phyloP scores from a whole-genome alignment of 2,888 invertebrate genomes.

The Aspidiotus destructor region DNA sequence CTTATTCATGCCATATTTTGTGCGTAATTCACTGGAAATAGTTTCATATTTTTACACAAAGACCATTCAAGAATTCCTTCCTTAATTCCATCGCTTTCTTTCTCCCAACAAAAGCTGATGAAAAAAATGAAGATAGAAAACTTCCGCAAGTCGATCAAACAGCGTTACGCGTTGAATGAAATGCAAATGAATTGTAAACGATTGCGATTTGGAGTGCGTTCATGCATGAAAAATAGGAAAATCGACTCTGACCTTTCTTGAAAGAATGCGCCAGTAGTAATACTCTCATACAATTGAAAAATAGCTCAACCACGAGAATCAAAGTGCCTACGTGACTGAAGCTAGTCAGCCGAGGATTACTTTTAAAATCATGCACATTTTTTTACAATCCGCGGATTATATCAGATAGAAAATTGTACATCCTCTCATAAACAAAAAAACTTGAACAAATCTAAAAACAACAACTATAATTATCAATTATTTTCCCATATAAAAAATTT shows the following conservation, averaged over 20 bases:
- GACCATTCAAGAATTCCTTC: background rate
- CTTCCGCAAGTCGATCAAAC: background rate
- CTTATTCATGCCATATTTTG: background rate
- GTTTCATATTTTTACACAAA: background rate
- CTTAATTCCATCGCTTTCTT: background rate
- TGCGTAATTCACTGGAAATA: background rate
- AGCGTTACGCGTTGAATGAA: background rate
- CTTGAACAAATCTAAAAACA: too few species aligned
- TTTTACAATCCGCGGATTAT: too few species aligned
- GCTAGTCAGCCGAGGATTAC: background rate
- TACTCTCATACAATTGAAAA: background rate
- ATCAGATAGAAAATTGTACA: too few species aligned
- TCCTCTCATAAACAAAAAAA: too few species aligned
- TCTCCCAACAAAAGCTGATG: background rate
- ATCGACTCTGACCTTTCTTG: background rate
- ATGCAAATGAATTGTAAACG: constrained; percentile 26
- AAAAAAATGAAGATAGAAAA: background rate
- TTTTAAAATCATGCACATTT: too few species aligned
- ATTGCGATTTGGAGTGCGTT: constrained; percentile 19
- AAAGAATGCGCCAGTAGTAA: background rate
- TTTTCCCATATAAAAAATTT: too few species aligned
- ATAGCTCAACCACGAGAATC: background rate
- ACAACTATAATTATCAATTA: too few species aligned
- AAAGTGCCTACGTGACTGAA: background rate
- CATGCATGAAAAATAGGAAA: constrained; percentile 25